Base-by-base conservation (phyloP, 1,140 invertebrate species). In the Contarinia nasturtii region DNA sequence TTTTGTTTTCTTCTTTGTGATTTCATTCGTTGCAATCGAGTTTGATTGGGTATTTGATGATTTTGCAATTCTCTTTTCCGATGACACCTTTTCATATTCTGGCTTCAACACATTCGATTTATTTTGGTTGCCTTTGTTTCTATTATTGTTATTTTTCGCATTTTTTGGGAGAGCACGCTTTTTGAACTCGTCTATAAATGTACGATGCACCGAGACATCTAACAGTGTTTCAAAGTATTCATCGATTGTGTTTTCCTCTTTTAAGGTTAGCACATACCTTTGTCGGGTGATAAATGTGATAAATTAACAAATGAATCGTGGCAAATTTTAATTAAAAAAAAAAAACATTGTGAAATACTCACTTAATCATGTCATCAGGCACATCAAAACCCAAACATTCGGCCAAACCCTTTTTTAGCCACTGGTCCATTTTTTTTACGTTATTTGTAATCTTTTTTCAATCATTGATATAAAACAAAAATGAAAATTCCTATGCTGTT, bases 1-100 rank as follows among this genome's bases (percentile, higher is more conserved):
- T 61, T 86, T 86, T 1, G 69, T 68, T 52, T 82, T 82, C 54
- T 84, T 85, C 55, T 80, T 85, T 34, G 17, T 44, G 17, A 12
- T 51, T 22, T 34, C 36, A 43, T 18, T 43, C 4, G n/a, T 19
- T 12, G 41, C 5, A 7, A 7, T n/a, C 48, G 51, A 10, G 50
- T 49, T 42, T 27, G 21, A 8, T 27, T 33, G 43, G 12, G 7
- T 20, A 12, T n/a, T 43, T 43, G 17, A 18, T 43, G 17, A 18
- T 14, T 11, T 43, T 20, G 17, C 11, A 18, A 2, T 21, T 43
- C 15, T 14, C 41, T 17, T n/a, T 43, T 11, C 20, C 7, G 11
- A 3, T 18, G 12, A 18, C 4, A 18, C 12, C 4, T 43, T 21
- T 18, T 18, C 11, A 42, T 42, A 36, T 45, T 60, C 51, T 47